Evolutionary conservation across 2,888 invertebrate species (phyloP).

Genomic region (Platycheirus rosarum): DNA sequence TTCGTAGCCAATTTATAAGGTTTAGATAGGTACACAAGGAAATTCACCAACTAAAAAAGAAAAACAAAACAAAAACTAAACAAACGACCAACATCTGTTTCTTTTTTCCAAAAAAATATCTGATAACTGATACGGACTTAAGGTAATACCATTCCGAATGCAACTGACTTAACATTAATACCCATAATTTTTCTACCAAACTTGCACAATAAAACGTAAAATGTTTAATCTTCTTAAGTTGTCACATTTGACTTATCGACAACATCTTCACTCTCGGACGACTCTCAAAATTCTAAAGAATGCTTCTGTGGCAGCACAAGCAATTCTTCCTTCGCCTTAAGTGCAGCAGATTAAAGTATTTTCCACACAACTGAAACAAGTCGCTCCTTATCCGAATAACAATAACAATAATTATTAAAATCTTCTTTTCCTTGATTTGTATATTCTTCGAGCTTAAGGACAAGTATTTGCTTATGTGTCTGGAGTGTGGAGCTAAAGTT

Average conservation of each 20-base stretch:
- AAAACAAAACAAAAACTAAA: constrained; percentile 1
- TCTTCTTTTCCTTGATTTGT: constrained; percentile 40
- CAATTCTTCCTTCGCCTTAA: constrained; percentile 14
- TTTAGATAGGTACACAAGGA: constrained; percentile 9
- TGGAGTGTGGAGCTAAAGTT: constrained; percentile 11
- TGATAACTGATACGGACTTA: constrained; percentile 8
- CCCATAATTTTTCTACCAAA: constrained; percentile 4
- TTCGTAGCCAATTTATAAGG: constrained; percentile 36
- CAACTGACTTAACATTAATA: constrained; percentile 37
- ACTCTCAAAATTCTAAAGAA: background rate
- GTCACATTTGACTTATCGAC: constrained; percentile 42
- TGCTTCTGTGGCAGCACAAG: constrained; percentile 26
- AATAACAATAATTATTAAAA: constrained; percentile 24
- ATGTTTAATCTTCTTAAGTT: constrained; percentile 40
- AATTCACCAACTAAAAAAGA: constrained; percentile 15
- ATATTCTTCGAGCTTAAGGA: constrained; percentile 10
- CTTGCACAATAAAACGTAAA: constrained; percentile 38
- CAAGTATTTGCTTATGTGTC: constrained; percentile 12
- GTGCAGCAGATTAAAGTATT: constrained; percentile 22
- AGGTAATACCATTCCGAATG: constrained; percentile 29
- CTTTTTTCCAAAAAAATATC: constrained; percentile 12
- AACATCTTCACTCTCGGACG: constrained; percentile 9
- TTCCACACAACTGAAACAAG: constrained; percentile 32
- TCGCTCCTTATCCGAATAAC: constrained; percentile 34
- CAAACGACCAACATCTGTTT: constrained; percentile 20